Base-by-base conservation (phyloP, 2,888 invertebrate species). In the Pterobdella sp. region DNA sequence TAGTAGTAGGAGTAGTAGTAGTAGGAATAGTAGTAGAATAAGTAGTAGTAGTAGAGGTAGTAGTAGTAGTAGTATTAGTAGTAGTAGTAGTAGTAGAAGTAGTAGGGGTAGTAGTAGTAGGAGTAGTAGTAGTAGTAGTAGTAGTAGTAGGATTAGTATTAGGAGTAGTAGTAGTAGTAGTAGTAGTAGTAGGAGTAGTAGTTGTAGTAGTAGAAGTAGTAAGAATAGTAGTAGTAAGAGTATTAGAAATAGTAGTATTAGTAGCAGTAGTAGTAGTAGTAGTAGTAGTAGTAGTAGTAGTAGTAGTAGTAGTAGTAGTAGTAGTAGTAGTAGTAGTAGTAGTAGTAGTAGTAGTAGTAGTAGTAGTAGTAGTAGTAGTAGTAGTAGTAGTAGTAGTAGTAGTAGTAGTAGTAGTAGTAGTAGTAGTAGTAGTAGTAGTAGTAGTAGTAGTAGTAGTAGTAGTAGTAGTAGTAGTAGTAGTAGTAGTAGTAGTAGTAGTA, bases 331-430 rank as follows among this genome's bases (percentile, higher is more conserved):
- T 60, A 70, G 56, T 70, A 70, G 70, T 56, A 70, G 70, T 70
- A 70, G 70, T 70, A 70, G 70, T 70, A 70, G 70, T 70, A 70
- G 70, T 70, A 70, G 70, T 70, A 70, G 70, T 70, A 70, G 70
- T 60, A 70, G 70, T 70, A 70, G 70, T 70, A 70, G 70, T 70
- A 70, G 70, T 70, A 70, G 70, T 70, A 70, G 70, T 70, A 70
- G 70, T 60, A 70, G 70, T 70, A 70, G 70, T 70, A 70, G 70
- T 70, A 70, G 70, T 70, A 70, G 70, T 70, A 70, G 70, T 70
- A 70, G 70, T 70, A 70, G 70, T 60, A 70, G 60, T 70, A 68
- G 68, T 68, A 68, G 68, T 68, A 68, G 68, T 68, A 68, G 68
- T 68, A 37, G 68, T 42, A 68, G 68, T 68, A 68, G 68, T 49